Conservation (phyloP, 2,797 vertebrate species). For the Scyliorhinus canicula region DNA sequence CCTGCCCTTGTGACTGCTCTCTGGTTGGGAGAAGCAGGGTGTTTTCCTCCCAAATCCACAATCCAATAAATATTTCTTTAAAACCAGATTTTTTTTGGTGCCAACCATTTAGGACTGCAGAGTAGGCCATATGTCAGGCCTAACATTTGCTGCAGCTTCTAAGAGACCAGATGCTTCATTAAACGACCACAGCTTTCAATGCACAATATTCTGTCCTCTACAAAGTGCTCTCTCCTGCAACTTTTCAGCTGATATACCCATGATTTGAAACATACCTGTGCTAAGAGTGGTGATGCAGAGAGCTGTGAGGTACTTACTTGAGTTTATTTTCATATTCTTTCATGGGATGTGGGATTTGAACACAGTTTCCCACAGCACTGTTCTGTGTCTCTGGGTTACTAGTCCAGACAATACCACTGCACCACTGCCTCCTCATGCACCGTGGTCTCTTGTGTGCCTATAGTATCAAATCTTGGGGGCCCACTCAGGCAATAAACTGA, state of each 20-base stretch:
- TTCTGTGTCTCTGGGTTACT: too few species aligned
- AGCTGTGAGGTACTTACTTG: neutral
- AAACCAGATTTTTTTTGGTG: neutral
- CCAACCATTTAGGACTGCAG: neutral
- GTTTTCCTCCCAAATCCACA: neutral
- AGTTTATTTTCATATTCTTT: too few species aligned
- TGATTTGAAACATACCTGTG: neutral
- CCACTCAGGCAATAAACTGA: neutral
- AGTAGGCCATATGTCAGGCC: neutral
- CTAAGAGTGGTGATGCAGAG: neutral
- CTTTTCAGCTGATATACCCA: neutral
- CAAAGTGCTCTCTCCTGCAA: neutral
- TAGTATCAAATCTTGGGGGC: neutral
- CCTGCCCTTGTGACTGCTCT: neutral
- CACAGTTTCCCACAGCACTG: too few species aligned
- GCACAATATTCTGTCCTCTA: neutral
- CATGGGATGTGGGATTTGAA: too few species aligned
- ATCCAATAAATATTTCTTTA: neutral
- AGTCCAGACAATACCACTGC: too few species aligned
- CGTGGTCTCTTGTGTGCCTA: neutral
- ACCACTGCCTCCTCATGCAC: too few species aligned
- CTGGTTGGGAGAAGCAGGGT: neutral
- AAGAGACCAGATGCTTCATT: neutral
- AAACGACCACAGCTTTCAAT: neutral
- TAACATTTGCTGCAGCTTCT: neutral